A percentile compares a stretch with the other conserved stretches of the same genome.
Conservation (phyloP, 2,888 invertebrate genomes). For the Ormyrus pomaceus region DNA sequence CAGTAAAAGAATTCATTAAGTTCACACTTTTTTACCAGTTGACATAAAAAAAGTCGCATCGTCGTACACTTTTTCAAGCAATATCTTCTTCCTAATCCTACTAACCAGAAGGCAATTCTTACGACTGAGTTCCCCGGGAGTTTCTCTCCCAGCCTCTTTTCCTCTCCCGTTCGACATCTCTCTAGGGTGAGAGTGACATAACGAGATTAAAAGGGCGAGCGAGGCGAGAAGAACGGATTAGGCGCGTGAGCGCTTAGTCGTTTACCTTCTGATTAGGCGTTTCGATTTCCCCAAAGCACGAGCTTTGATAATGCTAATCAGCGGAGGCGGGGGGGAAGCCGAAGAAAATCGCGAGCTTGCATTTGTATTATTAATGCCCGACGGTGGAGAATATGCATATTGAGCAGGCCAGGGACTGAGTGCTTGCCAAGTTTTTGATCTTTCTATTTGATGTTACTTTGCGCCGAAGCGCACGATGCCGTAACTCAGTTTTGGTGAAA, state of each 20-base stretch:
- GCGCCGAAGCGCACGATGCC: too few species aligned
- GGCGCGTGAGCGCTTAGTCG: background rate
- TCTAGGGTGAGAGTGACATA: background rate
- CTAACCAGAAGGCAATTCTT: too few species aligned
- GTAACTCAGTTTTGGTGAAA: too few species aligned
- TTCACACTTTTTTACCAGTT: too few species aligned
- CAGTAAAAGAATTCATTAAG: too few species aligned
- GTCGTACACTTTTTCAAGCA: too few species aligned
- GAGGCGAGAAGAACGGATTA: conserved; percentile 30
- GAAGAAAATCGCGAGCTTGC: conserved; percentile 12
- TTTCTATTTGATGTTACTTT: background rate
- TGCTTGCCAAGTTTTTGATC: background rate
- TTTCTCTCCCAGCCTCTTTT: conserved; percentile 4
- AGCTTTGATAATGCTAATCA: conserved; percentile 9
- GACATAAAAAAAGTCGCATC: too few species aligned
- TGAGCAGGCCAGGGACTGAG: background rate
- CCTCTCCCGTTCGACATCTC: background rate
- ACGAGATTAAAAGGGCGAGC: conserved; percentile 39
- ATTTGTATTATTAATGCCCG: conserved; percentile 26
- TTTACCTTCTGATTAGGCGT: conserved; percentile 48
- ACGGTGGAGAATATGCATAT: background rate
- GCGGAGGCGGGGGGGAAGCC: background rate
- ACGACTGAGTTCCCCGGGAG: conserved; percentile 3
- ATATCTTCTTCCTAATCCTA: too few species aligned
- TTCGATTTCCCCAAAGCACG: conserved; percentile 40